Evolutionary conservation across 2,888 invertebrate genomes (phyloP).

Genomic region (Escarpia spicata): DNA sequence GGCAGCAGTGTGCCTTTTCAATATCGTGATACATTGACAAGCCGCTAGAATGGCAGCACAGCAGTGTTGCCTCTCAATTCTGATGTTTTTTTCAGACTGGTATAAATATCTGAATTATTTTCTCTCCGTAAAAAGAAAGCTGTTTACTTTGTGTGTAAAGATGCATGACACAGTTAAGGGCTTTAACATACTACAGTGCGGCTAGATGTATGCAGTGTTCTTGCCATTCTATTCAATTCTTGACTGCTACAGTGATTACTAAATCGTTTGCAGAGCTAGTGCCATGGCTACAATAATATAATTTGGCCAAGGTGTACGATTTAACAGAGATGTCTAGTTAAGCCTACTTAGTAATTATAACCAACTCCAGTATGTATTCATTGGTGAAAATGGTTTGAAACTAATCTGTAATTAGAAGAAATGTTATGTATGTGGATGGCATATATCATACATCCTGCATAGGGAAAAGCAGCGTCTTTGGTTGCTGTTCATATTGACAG

Average conservation of each 20-base stretch:
- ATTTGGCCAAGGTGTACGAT: not conserved
- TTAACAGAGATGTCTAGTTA: not conserved
- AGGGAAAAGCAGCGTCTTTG: not conserved
- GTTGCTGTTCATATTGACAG: not conserved
- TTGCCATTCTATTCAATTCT: not conserved
- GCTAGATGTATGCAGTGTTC: not conserved
- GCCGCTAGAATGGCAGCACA: conserved; percentile 1
- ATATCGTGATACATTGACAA: not conserved
- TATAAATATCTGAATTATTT: not conserved
- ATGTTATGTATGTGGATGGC: not conserved
- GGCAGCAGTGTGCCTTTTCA: not conserved
- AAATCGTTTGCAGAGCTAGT: not conserved
- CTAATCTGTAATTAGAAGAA: not conserved
- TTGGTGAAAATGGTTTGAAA: not conserved
- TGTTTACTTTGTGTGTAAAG: not conserved
- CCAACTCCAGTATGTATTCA: not conserved
- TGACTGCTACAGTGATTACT: not conserved
- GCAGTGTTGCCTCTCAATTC: not conserved
- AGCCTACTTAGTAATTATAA: not conserved
- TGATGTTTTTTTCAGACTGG: not conserved
- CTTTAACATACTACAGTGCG: not conserved
- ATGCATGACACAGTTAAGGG: not conserved
- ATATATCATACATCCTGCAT: not conserved
- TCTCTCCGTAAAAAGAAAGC: not conserved
- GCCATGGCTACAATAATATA: not conserved